Evolutionary conservation across 2,113 vertebrate genomes (phyloP).

Genomic region (Xiphophorus hellerii): DNA sequence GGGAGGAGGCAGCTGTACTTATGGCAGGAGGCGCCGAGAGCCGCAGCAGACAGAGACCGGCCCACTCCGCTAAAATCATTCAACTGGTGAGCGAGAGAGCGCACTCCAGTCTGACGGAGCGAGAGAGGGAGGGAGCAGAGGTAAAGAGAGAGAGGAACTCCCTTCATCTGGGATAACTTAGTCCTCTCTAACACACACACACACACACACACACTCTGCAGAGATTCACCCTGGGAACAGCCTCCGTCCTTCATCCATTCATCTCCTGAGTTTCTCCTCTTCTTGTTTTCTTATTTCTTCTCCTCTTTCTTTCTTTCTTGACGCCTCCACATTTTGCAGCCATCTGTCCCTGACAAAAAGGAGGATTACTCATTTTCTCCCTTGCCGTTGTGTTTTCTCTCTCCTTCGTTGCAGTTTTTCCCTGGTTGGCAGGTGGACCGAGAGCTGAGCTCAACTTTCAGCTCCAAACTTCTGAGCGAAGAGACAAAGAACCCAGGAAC

Average conservation of each 20-base stretch:
- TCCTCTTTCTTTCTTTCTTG: slow-evolving; percentile 45
- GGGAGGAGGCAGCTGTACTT: slow-evolving; percentile 59
- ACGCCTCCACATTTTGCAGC: slow-evolving; percentile 67
- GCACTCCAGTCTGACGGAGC: slow-evolving; percentile 54
- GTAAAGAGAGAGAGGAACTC: slow-evolving; percentile 60
- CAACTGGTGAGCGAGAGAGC: slow-evolving; percentile 68
- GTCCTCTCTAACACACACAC: slow-evolving; percentile 41
- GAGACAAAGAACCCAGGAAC: slow-evolving; percentile 31
- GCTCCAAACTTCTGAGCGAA: slow-evolving; percentile 56
- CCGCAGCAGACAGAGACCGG: slow-evolving; percentile 60
- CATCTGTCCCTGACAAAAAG: slow-evolving; percentile 67
- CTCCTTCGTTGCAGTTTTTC: slow-evolving; percentile 44
- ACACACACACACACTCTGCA: slow-evolving; percentile 34
- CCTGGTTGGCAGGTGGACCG: slow-evolving; percentile 64
- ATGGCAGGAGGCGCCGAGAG: slow-evolving; percentile 56
- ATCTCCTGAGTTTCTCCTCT: slow-evolving; percentile 37
- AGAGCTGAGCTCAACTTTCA: slow-evolving; percentile 58
- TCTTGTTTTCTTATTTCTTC: slow-evolving; percentile 7
- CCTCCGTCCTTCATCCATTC: slow-evolving; percentile 56
- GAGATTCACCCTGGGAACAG: slow-evolving; percentile 50
- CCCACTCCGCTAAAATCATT: slow-evolving; percentile 75
- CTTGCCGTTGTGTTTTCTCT: slow-evolving; percentile 24
- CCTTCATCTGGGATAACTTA: slow-evolving; percentile 68
- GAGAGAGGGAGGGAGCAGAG: slow-evolving; percentile 36
- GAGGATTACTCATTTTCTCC: slow-evolving; percentile 70